Conservation (phyloP, 1,140 invertebrate genomes). For the Glossosoma conforme region DNA sequence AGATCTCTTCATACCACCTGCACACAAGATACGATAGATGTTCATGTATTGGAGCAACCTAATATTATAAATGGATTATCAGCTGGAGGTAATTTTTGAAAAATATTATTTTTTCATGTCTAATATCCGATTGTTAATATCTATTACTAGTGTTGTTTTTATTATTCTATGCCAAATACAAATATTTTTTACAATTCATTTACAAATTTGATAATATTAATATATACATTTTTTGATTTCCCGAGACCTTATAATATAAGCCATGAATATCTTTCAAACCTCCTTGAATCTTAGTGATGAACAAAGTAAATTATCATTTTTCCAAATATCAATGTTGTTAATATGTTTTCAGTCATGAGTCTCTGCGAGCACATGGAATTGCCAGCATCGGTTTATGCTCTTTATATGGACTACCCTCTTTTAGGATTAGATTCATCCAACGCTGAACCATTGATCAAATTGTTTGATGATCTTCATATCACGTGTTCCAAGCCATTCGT, state of each 20-base stretch:
- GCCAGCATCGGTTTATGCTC: conserved; percentile 12
- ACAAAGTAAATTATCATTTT: too few species aligned
- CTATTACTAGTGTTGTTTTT: not conserved
- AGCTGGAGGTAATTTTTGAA: conserved; percentile 22
- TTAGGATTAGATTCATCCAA: conserved; percentile 11
- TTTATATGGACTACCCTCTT: conserved; percentile 11
- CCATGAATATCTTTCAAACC: too few species aligned
- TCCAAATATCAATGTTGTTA: too few species aligned
- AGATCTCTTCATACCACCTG: conserved; percentile 12
- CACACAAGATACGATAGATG: conserved; percentile 2
- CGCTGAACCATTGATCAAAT: conserved; percentile 7
- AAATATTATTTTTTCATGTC: not conserved
- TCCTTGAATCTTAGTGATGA: too few species aligned
- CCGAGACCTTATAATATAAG: not conserved
- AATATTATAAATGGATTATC: conserved; percentile 27
- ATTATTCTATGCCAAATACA: not conserved
- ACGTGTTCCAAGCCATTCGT: conserved; percentile 9
- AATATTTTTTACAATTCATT: not conserved
- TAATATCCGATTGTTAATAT: not conserved
- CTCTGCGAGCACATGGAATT: conserved; percentile 10
- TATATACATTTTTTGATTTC: not conserved
- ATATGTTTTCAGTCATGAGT: conserved; percentile 21
- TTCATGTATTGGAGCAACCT: conserved; percentile 17
- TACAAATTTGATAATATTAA: not conserved
- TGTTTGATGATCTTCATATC: conserved; percentile 12